A percentile compares a stretch with the other conserved stretches of the same genome.
phyloP scores from a whole-genome alignment of 1,140 invertebrate genomes.

The Penaeus indicus region DNA sequence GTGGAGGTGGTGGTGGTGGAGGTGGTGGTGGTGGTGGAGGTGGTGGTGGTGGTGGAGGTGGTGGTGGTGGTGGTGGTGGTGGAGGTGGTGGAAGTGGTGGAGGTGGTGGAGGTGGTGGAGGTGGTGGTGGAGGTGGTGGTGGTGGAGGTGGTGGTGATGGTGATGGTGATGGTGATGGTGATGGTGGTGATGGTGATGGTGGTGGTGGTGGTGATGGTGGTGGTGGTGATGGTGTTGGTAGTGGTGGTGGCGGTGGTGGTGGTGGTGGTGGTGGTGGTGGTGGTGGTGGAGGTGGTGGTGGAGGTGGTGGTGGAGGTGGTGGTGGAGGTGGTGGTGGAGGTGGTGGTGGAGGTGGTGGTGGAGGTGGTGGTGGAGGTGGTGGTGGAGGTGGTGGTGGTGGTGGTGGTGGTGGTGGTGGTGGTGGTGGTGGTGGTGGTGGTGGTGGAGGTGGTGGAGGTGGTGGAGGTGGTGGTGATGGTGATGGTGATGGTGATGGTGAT shows the following conservation, averaged over 20 bases:
- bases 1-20: too few relatives aligned
- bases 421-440: too few relatives aligned
- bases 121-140: background rate
- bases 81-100: slow-evolving; percentile 3
- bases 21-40: too few relatives aligned
- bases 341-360: too few relatives aligned
- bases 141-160: slow-evolving; percentile 9
- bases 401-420: too few relatives aligned
- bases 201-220: slow-evolving; percentile 10
- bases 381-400: too few relatives aligned
- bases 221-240: slow-evolving; percentile 4
- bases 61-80: background rate
- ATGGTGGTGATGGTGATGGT: slow-evolving; percentile 11
- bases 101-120: background rate
- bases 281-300: slow-evolving; percentile 1
- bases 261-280: background rate
- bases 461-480: too few relatives aligned
- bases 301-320: too few relatives aligned
- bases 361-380: too few relatives aligned
- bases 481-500: too few relatives aligned
- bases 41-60: slow-evolving; percentile 8
- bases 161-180: slow-evolving; percentile 11
- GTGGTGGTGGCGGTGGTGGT: slow-evolving; percentile 2
- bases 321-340: too few relatives aligned
- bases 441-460: too few relatives aligned